Conservation (phyloP, 1,140 invertebrate species). For the Radopholus similis region DNA sequence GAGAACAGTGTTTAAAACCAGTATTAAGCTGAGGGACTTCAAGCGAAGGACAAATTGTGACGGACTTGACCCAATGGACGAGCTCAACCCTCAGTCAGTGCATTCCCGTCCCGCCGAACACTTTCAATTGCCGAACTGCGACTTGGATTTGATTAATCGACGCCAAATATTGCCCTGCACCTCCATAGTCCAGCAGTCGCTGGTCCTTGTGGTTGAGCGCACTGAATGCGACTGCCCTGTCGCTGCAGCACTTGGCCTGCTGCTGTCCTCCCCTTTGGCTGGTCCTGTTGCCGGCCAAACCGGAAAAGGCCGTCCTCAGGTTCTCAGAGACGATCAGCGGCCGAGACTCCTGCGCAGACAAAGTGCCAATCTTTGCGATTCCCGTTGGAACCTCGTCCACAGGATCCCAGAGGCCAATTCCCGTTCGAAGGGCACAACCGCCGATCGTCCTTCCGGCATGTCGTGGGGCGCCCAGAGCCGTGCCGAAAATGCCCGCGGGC, state of each 20-base stretch:
- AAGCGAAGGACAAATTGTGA: too few species aligned
- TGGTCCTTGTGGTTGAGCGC: constrained; percentile 16
- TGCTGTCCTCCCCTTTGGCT: neutral
- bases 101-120: too few species aligned
- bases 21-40: too few species aligned
- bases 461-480: neutral
- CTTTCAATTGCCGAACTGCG: too few species aligned
- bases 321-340: constrained; percentile 7
- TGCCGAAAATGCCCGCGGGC: neutral
- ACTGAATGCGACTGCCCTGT: constrained; percentile 8
- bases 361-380: neutral
- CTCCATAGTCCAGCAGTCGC: constrained; percentile 14
- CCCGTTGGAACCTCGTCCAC: neutral
- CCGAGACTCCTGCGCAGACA: neutral
- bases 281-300: neutral
- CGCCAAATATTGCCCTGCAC: too few species aligned
- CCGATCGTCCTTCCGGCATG: constrained; percentile 11
- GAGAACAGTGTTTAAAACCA: too few species aligned
- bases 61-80: too few species aligned
- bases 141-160: too few species aligned
- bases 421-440: neutral
- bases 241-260: constrained; percentile 6
- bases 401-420: constrained; percentile 8
- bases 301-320: constrained; percentile 1
- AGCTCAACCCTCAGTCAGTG: too few species aligned